Base-by-base conservation (phyloP, 2,113 vertebrate genomes). In the Pachyramphus minor region DNA sequence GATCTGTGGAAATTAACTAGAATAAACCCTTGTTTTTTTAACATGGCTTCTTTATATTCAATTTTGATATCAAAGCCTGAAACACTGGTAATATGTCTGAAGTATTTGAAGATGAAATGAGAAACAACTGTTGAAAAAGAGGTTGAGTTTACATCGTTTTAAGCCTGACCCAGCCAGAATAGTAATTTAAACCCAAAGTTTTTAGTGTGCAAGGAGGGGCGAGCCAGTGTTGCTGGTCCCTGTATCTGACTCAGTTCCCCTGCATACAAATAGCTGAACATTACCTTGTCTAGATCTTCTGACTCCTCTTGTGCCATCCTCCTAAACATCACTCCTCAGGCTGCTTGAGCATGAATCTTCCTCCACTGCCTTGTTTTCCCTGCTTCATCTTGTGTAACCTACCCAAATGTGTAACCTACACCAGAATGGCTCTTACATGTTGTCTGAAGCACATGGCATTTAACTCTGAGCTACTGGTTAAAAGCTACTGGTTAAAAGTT, bases 401-500 rank as follows among this genome's bases (percentile, higher is more conserved):
- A 20, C 33, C 31, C 33, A 35, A 67, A 68, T 6, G 21, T 35
- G n/a, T 52, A 5, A 0, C 35, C 84, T 19, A 2, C 55, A 5
- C 15, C 20, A 42, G 47, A 75, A 56, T 0, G 2, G 12, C 30
- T 84, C 68, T 64, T 20, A 12, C 3, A 2, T 63, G 47, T 52
- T 42, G 21, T n/a, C 85, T 35, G 79, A 68, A 79, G 52, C 35
- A 47, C 0, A 0, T 20, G 44, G 2, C 0, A 0, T 23, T 0
- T 0, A 90, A 72, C 10, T 9, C 42, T 28, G 28, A 81, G 47
- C 52, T 50, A 10, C 17, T 42, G 24, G 9, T 63, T 30, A 47
- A 47, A 87, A 87, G 24, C n/a, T n/a, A n/a, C n/a, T 33, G 28
- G 14, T n/a, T n/a, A n/a, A 4, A 12, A 19, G 13, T 44, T 89